Evolutionary conservation across 2,888 invertebrate species (phyloP).

Genomic region (Cerastoderma edule): DNA sequence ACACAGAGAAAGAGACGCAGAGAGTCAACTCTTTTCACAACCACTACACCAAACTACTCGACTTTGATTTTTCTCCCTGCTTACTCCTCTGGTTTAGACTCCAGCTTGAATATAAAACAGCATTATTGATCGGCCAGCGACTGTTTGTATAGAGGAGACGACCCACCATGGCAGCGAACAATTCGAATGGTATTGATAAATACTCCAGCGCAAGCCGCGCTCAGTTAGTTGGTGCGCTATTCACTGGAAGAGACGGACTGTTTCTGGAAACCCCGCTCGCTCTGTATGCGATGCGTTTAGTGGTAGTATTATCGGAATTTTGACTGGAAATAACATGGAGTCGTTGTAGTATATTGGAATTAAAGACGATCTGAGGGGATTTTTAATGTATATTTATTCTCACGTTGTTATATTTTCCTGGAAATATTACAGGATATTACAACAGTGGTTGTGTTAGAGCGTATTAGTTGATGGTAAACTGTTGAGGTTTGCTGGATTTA

Average conservation of each 20-base stretch:
- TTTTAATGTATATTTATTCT: background rate
- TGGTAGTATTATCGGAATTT: background rate
- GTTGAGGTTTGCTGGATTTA: too few relatives aligned
- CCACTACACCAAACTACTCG: too few relatives aligned
- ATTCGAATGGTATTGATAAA: slow-evolving; percentile 51
- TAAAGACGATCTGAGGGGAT: background rate
- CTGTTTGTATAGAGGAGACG: slow-evolving; percentile 36
- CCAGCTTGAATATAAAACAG: slow-evolving; percentile 19
- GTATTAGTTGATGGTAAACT: too few relatives aligned
- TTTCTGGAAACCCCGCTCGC: too few relatives aligned
- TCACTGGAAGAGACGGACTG: background rate
- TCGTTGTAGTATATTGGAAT: background rate
- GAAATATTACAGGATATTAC: too few relatives aligned
- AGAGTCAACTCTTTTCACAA: too few relatives aligned
- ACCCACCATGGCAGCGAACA: slow-evolving; percentile 30
- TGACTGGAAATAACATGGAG: background rate
- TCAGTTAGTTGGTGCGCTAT: slow-evolving; percentile 24
- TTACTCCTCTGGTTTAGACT: too few relatives aligned
- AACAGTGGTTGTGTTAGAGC: too few relatives aligned
- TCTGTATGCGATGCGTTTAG: too few relatives aligned
- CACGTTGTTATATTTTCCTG: too few relatives aligned
- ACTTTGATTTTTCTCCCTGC: too few relatives aligned
- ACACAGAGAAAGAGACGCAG: background rate
- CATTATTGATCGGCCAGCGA: slow-evolving; percentile 28
- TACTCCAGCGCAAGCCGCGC: background rate